Conservation (phyloP, 2,888 invertebrate species). For the Ectemnius lituratus region DNA sequence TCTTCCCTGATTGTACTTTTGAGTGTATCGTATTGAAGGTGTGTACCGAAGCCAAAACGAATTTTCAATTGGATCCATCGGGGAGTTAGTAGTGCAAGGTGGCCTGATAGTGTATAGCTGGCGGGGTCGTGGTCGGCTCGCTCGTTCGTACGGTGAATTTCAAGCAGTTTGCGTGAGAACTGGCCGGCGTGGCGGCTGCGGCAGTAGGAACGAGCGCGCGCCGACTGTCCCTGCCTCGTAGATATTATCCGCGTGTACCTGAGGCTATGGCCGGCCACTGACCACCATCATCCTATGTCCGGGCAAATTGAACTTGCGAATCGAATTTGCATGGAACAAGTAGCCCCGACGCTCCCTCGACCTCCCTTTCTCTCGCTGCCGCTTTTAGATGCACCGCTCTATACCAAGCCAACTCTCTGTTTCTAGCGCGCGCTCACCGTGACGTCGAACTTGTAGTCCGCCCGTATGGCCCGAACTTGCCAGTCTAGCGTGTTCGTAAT, state of each 20-base stretch:
- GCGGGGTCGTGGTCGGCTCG: constrained; percentile 44
- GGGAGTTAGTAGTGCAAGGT: background rate
- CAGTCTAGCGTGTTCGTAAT: background rate
- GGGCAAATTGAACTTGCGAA: constrained; percentile 69
- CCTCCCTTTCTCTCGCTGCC: constrained; percentile 11
- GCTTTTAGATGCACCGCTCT: constrained; percentile 5
- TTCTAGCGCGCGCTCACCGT: background rate
- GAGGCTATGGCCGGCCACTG: constrained; percentile 17
- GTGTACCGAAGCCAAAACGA: background rate
- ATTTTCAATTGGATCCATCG: constrained; percentile 8
- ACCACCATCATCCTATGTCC: constrained; percentile 30
- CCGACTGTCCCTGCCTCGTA: constrained; percentile 31
- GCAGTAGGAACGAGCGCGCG: background rate
- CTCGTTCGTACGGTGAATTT: constrained; percentile 71
- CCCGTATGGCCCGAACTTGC: no score
- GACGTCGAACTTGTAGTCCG: background rate
- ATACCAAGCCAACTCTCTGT: background rate
- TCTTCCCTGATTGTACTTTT: background rate
- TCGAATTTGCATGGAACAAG: constrained; percentile 74
- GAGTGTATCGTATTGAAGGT: background rate
- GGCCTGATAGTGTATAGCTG: constrained; percentile 10
- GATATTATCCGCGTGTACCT: constrained; percentile 39
- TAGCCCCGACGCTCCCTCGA: constrained; percentile 28
- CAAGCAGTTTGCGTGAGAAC: constrained; percentile 66
- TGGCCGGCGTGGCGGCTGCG: constrained; percentile 21